These are phyloP conservation scores for Hydrotaea cyrtoneurina DNA, from an alignment of 2,888 invertebrate genomes.

Conservation along the genomic window DNA sequence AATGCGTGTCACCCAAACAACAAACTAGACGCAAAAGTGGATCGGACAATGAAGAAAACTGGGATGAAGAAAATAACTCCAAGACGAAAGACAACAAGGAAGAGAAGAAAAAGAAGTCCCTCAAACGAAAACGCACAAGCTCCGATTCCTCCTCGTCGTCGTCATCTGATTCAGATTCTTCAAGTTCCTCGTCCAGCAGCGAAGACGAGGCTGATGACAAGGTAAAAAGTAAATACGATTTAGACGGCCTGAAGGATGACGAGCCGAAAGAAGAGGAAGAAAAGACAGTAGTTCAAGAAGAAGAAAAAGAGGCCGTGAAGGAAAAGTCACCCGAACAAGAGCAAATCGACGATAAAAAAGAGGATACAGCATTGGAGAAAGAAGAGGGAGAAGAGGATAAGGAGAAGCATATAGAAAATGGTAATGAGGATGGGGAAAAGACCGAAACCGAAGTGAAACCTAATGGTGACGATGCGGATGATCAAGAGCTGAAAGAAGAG, in stretches of 20 bases:
- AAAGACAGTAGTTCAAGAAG: conserved; percentile 58
- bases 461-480: conserved; percentile 40
- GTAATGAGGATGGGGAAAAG: conserved; percentile 61
- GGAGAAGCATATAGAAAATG: conserved; percentile 68
- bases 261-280: conserved; percentile 80
- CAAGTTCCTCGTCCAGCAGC: conserved; percentile 75
- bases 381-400: conserved; percentile 54
- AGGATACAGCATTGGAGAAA: too few relatives aligned
- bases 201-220: conserved; percentile 79
- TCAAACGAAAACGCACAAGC: conserved; percentile 71
- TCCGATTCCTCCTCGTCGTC: conserved; percentile 75
- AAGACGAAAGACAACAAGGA: conserved; percentile 58
- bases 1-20: conserved; percentile 73
- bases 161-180: conserved; percentile 74
- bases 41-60: conserved; percentile 74
- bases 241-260: conserved; percentile 74
- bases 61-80: conserved; percentile 79
- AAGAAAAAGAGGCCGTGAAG: conserved; percentile 75
- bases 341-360: conserved; percentile 54
- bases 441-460: conserved; percentile 44
- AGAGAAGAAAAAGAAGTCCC: conserved; percentile 68
- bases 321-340: conserved; percentile 77
- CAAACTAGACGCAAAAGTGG: conserved; percentile 57
- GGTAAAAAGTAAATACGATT: conserved; percentile 78
- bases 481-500: conserved; percentile 23